Evolutionary conservation across 2,113 vertebrate genomes (phyloP).

Genomic region (Tamias sibiricus): DNA sequence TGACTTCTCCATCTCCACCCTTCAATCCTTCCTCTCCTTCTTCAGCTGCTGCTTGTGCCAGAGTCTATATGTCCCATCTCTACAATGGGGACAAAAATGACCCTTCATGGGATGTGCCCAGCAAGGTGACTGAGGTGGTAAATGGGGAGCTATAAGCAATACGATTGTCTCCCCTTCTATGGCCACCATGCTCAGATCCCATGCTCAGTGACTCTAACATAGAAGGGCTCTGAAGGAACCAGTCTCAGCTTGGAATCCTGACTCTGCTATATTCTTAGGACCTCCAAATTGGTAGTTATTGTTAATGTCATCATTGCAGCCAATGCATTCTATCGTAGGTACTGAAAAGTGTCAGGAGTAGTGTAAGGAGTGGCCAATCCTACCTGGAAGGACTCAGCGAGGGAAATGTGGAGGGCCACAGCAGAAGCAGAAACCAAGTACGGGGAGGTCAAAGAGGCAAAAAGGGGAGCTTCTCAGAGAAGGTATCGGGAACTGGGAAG

Average conservation of each 20-base stretch:
- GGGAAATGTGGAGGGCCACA: background rate
- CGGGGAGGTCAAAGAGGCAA: background rate
- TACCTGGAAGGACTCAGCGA: background rate
- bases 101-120: fast-evolving
- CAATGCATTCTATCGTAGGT: fast-evolving
- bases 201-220: fast-evolving
- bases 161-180: fast-evolving
- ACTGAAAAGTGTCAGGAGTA: fast-evolving
- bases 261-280: background rate
- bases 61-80: background rate
- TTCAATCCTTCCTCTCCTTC: background rate
- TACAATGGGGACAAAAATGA: background rate
- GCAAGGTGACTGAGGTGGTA: background rate
- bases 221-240: background rate
- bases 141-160: fast-evolving
- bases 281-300: background rate
- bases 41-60: fast-evolving
- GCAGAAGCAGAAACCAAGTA: background rate
- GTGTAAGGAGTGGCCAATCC: fast-evolving
- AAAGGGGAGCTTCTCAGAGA: background rate
- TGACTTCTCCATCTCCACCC: background rate
- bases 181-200: fast-evolving
- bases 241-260: background rate
- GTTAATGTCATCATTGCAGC: fast-evolving
- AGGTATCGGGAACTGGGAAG: too few relatives aligned